These are phyloP conservation scores for Argyrosomus japonicus DNA, from an alignment of 2,113 vertebrate genomes.

Conservation along the genomic window DNA sequence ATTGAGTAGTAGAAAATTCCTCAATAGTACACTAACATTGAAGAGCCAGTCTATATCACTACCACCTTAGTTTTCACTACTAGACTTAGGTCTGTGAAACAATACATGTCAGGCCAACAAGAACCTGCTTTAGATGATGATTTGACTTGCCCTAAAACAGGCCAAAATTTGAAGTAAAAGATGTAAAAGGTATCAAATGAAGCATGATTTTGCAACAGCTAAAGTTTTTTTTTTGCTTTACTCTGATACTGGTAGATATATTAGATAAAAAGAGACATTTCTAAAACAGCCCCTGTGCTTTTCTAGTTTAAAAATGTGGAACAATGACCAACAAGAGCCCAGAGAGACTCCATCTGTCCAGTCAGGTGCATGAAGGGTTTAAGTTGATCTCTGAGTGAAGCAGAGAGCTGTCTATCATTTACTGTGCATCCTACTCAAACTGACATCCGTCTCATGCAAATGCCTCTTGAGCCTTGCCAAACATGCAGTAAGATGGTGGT, in stretches of 20 bases:
- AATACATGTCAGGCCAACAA: neutral
- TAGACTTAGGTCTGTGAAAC: conserved; percentile 14
- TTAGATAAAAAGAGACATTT: neutral
- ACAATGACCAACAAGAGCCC: neutral
- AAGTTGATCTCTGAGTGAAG: neutral
- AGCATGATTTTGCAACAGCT: no score
- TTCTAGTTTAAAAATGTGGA: neutral
- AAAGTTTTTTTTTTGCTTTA: neutral
- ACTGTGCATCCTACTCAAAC: neutral
- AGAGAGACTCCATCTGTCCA: neutral
- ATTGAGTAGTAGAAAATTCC: conserved; percentile 3
- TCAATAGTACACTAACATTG: conserved; percentile 6
- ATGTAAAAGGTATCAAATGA: no score
- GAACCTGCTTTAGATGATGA: neutral
- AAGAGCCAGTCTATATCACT: neutral
- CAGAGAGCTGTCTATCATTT: neutral
- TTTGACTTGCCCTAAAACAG: neutral
- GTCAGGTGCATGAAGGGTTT: neutral
- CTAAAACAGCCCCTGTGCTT: neutral
- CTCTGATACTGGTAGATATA: neutral
- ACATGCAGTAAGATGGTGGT: conserved; percentile 3
- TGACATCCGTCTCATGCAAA: conserved; percentile 3
- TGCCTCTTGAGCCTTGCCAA: neutral
- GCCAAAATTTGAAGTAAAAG: no score
- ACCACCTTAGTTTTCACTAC: conserved; percentile 10